Evolutionary conservation across 2,113 vertebrate genomes (phyloP), one percentile per base, ranked within the genome.

Genomic region (Perccottus glenii): DNA sequence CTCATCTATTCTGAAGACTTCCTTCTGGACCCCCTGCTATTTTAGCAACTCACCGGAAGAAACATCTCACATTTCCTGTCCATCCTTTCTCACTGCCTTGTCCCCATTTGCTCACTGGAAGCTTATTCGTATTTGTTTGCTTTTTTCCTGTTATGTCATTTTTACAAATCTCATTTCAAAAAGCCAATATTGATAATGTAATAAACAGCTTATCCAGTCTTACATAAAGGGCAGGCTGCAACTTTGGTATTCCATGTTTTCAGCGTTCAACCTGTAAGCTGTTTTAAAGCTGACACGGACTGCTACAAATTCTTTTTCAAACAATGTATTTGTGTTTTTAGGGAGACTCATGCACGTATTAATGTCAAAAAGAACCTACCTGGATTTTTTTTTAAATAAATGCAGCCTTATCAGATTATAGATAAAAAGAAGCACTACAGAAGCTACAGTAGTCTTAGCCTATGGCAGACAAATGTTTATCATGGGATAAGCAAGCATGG

Each of bases 221-320:
- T 55, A 55, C 33, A 15, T 55, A 55, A 55, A 55, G 52, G 52
- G 36, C 52, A 55, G n/a, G 52, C 33, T 15, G 52, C 52, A 38
- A 33, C 52, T 11, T 15, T 40, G 6, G 9, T 16, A 2, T 44
- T 19, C 19, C 19, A 15, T 61, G 10, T 53, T 27, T 49, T 66
- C 44, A 60, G 10, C 36, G 16, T 70, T 6, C 15, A 42, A 42
- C 12, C 47, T 35, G 38, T 12, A 59, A 63, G 46, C 11, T 36
- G 19, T 48, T 40, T 40, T 55, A 48, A 51, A n/a, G n/a, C 16
- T 48, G 11, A 58, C 56, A 58, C 56, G 40, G 56, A 58, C 56
- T 19, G 58, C 64, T 33, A 9, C 2, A 15, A 40, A 38, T 38
- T 43, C 33, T 47, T 16, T 52, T 40, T 45, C 11, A 50, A 16